These are phyloP conservation scores for Nerophis lumbriciformis DNA, from an alignment of 2,113 vertebrate species.

Conservation along the genomic window DNA sequence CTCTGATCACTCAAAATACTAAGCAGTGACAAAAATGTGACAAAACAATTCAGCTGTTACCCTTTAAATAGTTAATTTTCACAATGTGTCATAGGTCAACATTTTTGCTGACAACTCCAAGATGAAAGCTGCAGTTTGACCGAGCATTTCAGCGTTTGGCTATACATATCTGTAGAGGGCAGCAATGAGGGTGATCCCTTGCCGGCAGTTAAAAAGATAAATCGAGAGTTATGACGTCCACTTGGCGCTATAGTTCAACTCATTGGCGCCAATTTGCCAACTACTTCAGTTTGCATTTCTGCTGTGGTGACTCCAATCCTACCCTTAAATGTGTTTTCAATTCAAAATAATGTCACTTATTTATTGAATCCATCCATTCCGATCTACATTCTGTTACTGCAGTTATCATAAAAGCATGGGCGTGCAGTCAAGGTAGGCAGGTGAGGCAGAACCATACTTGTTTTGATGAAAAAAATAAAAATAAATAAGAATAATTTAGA, in stretches of 20 bases:
- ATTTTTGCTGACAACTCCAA: too few species aligned
- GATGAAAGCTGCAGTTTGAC: not conserved
- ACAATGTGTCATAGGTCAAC: too few species aligned
- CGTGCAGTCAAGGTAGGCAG: too few species aligned
- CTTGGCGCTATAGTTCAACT: too few species aligned
- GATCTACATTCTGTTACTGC: slow-evolving; percentile 29
- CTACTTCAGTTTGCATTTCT: too few species aligned
- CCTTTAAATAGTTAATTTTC: not conserved
- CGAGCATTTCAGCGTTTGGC: not conserved
- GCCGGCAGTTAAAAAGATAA: too few species aligned
- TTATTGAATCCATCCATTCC: slow-evolving; percentile 11
- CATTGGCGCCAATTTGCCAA: too few species aligned
- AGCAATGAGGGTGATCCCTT: not conserved
- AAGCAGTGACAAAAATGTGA: slow-evolving; percentile 17
- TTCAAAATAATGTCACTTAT: slow-evolving; percentile 25
- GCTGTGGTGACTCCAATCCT: slow-evolving; percentile 1
- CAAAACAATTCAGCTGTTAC: slow-evolving; percentile 14
- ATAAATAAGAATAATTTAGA: too few species aligned
- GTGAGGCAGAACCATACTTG: too few species aligned
- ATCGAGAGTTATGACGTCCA: too few species aligned
- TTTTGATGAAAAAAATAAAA: too few species aligned
- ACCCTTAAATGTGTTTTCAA: slow-evolving; percentile 17
- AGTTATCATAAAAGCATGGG: not conserved
- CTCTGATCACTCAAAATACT: slow-evolving; percentile 39
- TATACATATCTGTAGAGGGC: not conserved